Percentiles rank a stretch among this genome's conserved stretches.
phyloP scores from a whole-genome alignment of 2,797 vertebrate species.

The Hypotaenidia philippensis region DNA sequence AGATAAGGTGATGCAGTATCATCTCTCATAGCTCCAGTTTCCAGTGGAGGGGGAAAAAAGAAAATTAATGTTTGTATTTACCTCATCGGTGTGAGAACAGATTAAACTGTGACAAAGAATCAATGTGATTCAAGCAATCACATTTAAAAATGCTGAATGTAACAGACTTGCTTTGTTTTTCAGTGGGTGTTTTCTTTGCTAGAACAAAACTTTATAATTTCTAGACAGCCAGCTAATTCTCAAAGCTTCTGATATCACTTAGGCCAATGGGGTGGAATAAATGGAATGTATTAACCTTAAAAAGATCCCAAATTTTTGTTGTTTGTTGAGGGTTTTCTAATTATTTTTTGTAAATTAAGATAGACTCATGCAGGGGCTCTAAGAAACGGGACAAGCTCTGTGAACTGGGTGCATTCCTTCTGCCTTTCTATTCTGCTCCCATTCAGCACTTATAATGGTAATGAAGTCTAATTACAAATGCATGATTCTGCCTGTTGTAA shows the following conservation, averaged over 20 bases:
- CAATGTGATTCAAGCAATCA: neutral
- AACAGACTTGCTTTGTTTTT: neutral
- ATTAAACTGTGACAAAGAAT: neutral
- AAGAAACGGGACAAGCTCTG: neutral
- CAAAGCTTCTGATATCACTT: neutral
- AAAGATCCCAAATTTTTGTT: neutral
- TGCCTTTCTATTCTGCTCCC: conserved; percentile 47
- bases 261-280: neutral
- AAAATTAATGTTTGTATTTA: neutral
- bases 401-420: conserved; percentile 9
- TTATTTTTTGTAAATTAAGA: neutral
- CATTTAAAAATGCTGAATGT: neutral
- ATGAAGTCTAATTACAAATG: conserved; percentile 94
- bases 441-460: conserved; percentile 83
- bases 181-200: neutral
- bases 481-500: conserved; percentile 82
- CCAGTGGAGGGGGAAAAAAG: neutral
- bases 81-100: neutral
- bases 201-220: neutral
- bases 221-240: neutral
- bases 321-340: neutral
- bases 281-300: neutral
- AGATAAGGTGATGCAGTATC: neutral
- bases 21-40: neutral
- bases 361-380: neutral